phyloP scores from a whole-genome alignment of 2,797 vertebrate genomes.

The Lacerta bilineata region DNA sequence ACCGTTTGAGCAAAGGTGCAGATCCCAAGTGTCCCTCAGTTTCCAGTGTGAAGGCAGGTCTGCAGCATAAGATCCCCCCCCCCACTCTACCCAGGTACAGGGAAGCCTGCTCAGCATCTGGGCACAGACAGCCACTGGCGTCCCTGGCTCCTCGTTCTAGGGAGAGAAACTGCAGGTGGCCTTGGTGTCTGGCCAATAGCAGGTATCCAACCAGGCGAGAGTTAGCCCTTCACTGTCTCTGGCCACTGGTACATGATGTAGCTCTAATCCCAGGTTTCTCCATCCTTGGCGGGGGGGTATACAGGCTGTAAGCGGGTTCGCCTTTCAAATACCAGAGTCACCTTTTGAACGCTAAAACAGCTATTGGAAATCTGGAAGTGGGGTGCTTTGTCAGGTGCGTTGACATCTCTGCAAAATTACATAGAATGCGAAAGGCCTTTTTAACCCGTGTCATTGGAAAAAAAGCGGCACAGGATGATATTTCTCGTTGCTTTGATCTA shows the following conservation, averaged over 20 bases:
- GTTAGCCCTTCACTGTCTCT: background rate
- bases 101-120: background rate
- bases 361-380: background rate
- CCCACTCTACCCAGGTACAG: too few species aligned
- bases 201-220: background rate
- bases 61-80: background rate
- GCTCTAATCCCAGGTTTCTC: background rate
- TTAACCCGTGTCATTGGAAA: background rate
- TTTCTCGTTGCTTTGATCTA: background rate
- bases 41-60: background rate
- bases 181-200: background rate
- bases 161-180: background rate
- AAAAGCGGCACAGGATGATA: background rate
- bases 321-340: background rate
- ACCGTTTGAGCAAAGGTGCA: conserved; percentile 8
- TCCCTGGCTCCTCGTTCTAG: background rate
- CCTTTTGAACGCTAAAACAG: background rate
- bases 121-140: background rate
- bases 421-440: background rate
- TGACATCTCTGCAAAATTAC: background rate
- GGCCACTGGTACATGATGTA: too few species aligned
- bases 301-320: background rate
- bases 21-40: background rate
- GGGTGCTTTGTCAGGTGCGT: too few species aligned
- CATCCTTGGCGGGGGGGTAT: background rate